Evolutionary conservation across 2,113 vertebrate species (phyloP), one percentile per base, ranked within the genome.

Genomic region (Marmota flaviventris): DNA sequence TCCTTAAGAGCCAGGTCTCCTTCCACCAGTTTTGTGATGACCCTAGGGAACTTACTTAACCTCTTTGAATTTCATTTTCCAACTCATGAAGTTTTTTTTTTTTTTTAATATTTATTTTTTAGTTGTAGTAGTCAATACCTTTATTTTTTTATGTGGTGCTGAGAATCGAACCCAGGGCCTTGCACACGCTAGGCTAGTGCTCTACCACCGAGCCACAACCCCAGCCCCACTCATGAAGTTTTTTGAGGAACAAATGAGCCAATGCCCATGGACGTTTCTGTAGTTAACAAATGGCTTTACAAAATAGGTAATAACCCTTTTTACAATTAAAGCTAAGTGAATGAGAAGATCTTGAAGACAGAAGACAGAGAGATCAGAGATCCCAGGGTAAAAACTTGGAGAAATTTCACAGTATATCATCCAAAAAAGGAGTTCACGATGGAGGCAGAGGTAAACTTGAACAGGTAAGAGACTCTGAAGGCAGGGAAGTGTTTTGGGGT

Each of bases 391-490:
- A 79, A 95, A 91, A 77, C 85, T 91, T 94, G 93, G 96, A 95
- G 96, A 92, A 85, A 67, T 84, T 87, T 86, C 95, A 93, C 79
- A 85, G 83, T 6, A 84, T 84, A 76, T 92, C 86, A 72, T 94
- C 83, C 65, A 91, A 84, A 96, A 83, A 34, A 89, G 56, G 79
- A 91, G 48, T 48, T 4, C 45, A 16, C 22, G 70, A 97, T 97
- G 97, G 96, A 97, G 34, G 84, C 93, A 61, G 96, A 94, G 24
- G 86, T 94, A 61, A 97, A 94, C 70, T 89, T 97, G 93, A 53
- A 78, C 42, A 98, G 97, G 97, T 97, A 97, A 97, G 97, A 89
- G 2, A 39, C 45, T 17, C 53, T 89, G 42, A 58, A 42, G 17
- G 53, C 8, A 13, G 25, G 45, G 39, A 29, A 42, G 13, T 48